Evolutionary conservation across 2,113 vertebrate genomes (phyloP).

Genomic region (Hemichromis elongatus): DNA sequence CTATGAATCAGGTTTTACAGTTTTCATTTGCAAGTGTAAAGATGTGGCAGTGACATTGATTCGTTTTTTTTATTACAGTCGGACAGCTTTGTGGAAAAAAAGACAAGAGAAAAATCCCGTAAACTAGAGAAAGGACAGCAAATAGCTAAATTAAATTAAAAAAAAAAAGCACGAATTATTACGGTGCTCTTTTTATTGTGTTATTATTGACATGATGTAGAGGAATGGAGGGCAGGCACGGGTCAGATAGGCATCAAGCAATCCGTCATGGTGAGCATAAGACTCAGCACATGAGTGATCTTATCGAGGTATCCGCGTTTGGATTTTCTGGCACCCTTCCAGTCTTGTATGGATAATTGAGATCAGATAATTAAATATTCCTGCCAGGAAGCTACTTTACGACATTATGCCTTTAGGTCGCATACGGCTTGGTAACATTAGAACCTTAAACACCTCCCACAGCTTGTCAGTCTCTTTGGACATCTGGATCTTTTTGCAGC

Average conservation of each 20-base stretch:
- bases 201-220: background rate
- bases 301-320: background rate
- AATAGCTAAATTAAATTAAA: background rate
- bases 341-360: background rate
- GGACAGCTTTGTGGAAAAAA: background rate
- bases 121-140: background rate
- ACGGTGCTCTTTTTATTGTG: background rate
- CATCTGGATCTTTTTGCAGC: background rate
- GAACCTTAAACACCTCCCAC: background rate
- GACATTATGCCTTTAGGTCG: background rate
- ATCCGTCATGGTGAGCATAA: background rate
- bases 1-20: background rate
- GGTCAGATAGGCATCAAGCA: slow-evolving; percentile 5
- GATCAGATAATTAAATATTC: background rate
- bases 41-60: background rate
- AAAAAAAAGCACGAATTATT: background rate
- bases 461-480: background rate
- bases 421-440: background rate
- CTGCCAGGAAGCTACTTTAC: background rate
- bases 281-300: background rate
- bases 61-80: background rate
- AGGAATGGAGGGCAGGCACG: background rate
- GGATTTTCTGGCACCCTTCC: background rate
- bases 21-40: background rate
- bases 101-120: background rate